Base-by-base conservation (phyloP, 2,888 invertebrate species). In the Cosmorhoe ocellata region DNA sequence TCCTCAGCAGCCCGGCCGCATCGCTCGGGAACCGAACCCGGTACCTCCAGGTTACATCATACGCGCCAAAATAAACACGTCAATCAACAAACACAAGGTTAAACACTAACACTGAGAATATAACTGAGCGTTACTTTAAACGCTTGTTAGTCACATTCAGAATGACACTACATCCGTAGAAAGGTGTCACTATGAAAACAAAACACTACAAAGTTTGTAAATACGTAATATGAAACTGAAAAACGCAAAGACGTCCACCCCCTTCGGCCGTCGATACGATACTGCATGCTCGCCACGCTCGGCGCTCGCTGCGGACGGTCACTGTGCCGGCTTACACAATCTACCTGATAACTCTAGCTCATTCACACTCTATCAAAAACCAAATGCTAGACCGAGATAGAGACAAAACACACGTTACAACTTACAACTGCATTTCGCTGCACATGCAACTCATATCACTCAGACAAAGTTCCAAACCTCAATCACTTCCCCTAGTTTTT, bases 31-130 rank as follows among this genome's bases (percentile, higher is more conserved):
- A 55, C 77, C 79, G 70, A 84, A 83, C 81, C 83, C 80, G 67
- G 74, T 70, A 74, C 79, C 70, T 64, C 69, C 67, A 60, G 67
- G 69, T 86, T 85, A 88, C 87, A 88, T 89, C 87, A 88, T 80
- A 80, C 76, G 72, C 80, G 75, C 84, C 83, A 74, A 88, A 88
- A 86, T 84, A 84, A 74, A 79, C 75, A 70, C 82, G 75, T 80
- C 83, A 84, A 84, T 79, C 80, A 81, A 81, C 79, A 78, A 75
- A 76, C 85, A 86, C 89, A 86, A 87, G 84, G 84, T 80, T 84
- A 70, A 65, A 74, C 81, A 85, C 81, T 63, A 78, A 74, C 74
- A 74, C 75, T 67, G 75, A 77, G 64, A 71, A 64, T 62, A 66
- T 70, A 69, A 67, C 68, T 71, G 70, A 63, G 51, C 44, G 56